Percentiles rank a stretch among this genome's conserved stretches.
phyloP scores from a whole-genome alignment of 92 coral and sea anemone species.

The Isaurus tuberculatus region DNA sequence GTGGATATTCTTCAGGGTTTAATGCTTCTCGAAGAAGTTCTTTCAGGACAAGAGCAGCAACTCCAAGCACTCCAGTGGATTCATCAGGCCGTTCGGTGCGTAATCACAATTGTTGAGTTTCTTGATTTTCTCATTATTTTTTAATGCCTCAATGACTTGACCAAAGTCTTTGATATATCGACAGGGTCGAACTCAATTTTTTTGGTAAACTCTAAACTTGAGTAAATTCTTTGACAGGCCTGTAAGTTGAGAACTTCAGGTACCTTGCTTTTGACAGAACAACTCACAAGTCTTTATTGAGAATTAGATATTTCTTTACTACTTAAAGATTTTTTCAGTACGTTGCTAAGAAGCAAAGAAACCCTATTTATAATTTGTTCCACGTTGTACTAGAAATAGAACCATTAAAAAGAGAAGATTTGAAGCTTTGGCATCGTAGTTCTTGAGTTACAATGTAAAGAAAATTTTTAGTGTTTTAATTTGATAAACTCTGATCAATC shows the following conservation, averaged over 20 bases:
- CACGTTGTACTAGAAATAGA: slow-evolving; percentile 13
- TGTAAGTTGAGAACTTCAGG: background rate
- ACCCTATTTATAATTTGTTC: background rate
- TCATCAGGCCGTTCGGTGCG: slow-evolving; percentile 77
- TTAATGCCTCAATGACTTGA: slow-evolving; percentile 49
- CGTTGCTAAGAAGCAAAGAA: slow-evolving; percentile 38
- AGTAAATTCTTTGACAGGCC: background rate
- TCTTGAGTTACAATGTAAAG: background rate
- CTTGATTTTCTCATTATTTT: slow-evolving; percentile 45
- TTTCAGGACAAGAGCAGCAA: slow-evolving; percentile 63
- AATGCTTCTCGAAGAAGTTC: slow-evolving; percentile 80
- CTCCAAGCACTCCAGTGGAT: slow-evolving; percentile 75
- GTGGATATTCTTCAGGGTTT: slow-evolving; percentile 73
- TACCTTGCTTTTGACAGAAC: background rate
- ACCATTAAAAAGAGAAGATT: background rate
- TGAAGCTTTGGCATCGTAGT: background rate
- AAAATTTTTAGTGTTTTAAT: background rate
- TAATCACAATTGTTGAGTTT: slow-evolving; percentile 38
- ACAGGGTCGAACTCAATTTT: background rate
- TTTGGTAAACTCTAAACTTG: background rate
- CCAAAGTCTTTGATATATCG: slow-evolving; percentile 31
- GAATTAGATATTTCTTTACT: background rate
- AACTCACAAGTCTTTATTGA: background rate
- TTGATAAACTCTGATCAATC: background rate
- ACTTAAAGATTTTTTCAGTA: slow-evolving; percentile 11